phyloP scores from a whole-genome alignment of 2,888 invertebrate species.

The Drosophila mettleri region DNA sequence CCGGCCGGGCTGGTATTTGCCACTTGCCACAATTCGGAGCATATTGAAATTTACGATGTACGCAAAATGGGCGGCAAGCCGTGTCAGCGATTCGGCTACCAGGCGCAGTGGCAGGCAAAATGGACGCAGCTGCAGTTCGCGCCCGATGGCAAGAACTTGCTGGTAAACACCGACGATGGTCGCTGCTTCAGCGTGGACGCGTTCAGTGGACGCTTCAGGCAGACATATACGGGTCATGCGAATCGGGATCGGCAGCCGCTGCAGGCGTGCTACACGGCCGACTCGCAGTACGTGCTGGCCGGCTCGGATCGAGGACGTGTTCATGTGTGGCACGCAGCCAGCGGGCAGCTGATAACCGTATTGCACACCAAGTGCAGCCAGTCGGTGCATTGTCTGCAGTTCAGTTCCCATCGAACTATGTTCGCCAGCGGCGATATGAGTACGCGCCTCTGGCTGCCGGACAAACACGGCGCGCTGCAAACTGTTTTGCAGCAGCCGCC shows the following conservation, averaged over 20 bases:
- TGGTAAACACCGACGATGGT: constrained; percentile 47
- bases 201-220: constrained; percentile 30
- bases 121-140: constrained; percentile 63
- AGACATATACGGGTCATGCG: constrained; percentile 25
- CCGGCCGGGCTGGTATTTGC: constrained; percentile 53
- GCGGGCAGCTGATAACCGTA: constrained; percentile 22
- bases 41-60: constrained; percentile 51
- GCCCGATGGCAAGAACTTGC: constrained; percentile 48
- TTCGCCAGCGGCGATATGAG: constrained; percentile 47
- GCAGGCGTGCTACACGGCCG: constrained; percentile 45
- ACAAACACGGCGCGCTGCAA: not conserved
- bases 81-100: constrained; percentile 39
- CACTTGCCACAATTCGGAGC: constrained; percentile 11
- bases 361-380: constrained; percentile 29
- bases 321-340: constrained; percentile 55
- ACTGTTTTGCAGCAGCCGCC: not conserved
- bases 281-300: constrained; percentile 54
- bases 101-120: constrained; percentile 11
- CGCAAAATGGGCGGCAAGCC: constrained; percentile 39
- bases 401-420: constrained; percentile 54
- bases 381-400: constrained; percentile 46
- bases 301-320: constrained; percentile 55
- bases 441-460: constrained; percentile 53
- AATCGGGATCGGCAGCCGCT: constrained; percentile 34
- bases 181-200: constrained; percentile 56